Percentiles rank a stretch among this genome's conserved stretches.
These are phyloP conservation scores for Heliconius hewitsoni DNA, from an alignment of 1,140 invertebrate genomes.

Conservation along the genomic window DNA sequence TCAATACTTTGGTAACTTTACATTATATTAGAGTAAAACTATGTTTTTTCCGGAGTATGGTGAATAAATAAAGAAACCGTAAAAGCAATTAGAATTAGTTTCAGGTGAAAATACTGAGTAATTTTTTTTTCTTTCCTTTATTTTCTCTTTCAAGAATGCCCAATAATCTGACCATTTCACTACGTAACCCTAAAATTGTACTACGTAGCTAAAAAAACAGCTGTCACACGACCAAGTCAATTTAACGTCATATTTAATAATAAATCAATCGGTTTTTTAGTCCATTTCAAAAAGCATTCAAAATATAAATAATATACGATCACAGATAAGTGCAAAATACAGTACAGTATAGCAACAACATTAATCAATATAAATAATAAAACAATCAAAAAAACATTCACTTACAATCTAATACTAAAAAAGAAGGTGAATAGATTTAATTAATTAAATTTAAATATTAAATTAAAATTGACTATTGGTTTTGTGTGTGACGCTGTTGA, in stretches of 20 bases:
- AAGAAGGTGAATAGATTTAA: background rate
- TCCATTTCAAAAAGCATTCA: conserved; percentile 13
- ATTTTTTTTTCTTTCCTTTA: background rate
- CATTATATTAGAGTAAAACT: conserved; percentile 61
- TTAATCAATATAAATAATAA: conserved; percentile 46
- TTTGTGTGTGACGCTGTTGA: conserved; percentile 50
- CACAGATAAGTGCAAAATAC: conserved; percentile 65
- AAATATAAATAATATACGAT: conserved; percentile 46
- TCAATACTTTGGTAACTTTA: conserved; percentile 75
- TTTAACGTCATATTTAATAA: conserved; percentile 26
- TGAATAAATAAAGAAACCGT: conserved; percentile 34
- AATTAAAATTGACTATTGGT: conserved; percentile 56
- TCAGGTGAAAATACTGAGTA: conserved; percentile 24
- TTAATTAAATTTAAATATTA: background rate
- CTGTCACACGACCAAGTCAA: conserved; percentile 54
- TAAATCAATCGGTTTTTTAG: background rate
- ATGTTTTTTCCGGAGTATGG: conserved; percentile 39
- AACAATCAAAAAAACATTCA: conserved; percentile 47
- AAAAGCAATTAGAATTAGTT: conserved; percentile 16
- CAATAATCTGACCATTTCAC: background rate
- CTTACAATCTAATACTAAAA: conserved; percentile 53
- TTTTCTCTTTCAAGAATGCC: background rate
- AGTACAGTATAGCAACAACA: conserved; percentile 42
- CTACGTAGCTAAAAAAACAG: conserved; percentile 16
- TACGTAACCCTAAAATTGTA: background rate